These are phyloP conservation scores for Semnornis frantzii DNA, from an alignment of 2,113 vertebrate species.

Conservation along the genomic window DNA sequence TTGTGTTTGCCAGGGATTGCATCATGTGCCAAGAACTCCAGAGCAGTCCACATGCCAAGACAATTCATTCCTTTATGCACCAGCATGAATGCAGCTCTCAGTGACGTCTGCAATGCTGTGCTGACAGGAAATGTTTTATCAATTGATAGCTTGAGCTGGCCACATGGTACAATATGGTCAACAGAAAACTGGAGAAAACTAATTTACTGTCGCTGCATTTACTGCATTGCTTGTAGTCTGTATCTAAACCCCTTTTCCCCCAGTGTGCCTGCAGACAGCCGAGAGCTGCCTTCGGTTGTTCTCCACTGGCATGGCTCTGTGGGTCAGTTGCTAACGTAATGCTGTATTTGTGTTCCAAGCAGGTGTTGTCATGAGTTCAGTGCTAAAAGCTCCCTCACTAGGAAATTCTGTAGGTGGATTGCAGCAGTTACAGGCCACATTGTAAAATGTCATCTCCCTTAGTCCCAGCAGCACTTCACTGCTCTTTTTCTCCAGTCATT, in stretches of 20 bases:
- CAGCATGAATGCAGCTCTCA: conserved; percentile 9
- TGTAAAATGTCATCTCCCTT: background rate
- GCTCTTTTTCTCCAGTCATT: background rate
- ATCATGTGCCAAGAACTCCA: conserved; percentile 6
- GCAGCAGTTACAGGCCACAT: background rate
- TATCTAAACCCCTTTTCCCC: background rate
- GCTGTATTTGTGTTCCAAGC: background rate
- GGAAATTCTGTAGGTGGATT: background rate
- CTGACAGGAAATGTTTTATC: conserved; percentile 14
- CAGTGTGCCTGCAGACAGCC: background rate
- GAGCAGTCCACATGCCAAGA: background rate
- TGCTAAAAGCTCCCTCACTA: background rate
- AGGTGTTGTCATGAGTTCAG: background rate
- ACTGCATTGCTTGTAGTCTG: background rate
- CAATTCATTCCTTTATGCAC: conserved; percentile 26
- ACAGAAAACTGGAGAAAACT: background rate
- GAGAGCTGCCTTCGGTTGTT: background rate
- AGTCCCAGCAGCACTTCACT: background rate
- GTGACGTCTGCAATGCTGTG: background rate
- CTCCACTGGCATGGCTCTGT: background rate
- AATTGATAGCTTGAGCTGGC: background rate
- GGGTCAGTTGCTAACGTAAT: background rate
- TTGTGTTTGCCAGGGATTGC: conserved; percentile 23
- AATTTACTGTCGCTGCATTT: background rate
- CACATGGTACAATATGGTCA: background rate